Evolutionary conservation across 1,140 invertebrate species (phyloP).

Genomic region (Drosophila yakuba): DNA sequence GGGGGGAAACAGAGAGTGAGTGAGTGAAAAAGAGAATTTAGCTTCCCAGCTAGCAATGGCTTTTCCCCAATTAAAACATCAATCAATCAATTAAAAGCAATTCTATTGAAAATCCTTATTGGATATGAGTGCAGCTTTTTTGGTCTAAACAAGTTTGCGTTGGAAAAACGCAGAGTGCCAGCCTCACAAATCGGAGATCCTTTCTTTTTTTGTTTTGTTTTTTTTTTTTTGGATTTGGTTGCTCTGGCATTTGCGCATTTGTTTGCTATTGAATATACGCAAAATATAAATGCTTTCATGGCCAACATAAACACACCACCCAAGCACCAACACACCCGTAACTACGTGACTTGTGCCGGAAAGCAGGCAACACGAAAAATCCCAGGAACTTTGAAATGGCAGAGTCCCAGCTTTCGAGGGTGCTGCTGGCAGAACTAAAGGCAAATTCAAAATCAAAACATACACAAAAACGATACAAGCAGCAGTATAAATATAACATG

Average conservation of each 20-base stretch:
- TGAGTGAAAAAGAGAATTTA: slow-evolving; percentile 10
- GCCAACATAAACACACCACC: slow-evolving; percentile 28
- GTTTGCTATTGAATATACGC: slow-evolving; percentile 61
- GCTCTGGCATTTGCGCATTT: slow-evolving; percentile 53
- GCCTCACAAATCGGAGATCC: slow-evolving; percentile 11
- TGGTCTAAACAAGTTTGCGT: slow-evolving; percentile 69
- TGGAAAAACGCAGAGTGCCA: slow-evolving; percentile 13
- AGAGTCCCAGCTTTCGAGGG: slow-evolving; percentile 5
- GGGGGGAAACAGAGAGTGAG: slow-evolving; percentile 2
- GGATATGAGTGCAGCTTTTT: slow-evolving; percentile 66
- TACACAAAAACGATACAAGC: slow-evolving; percentile 67
- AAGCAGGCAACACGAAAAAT: slow-evolving; percentile 65
- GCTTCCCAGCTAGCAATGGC: slow-evolving; percentile 52
- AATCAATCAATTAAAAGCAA: slow-evolving; percentile 83
- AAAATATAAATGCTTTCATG: slow-evolving; percentile 74
- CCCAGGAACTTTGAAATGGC: slow-evolving; percentile 62
- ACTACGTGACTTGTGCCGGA: slow-evolving; percentile 72
- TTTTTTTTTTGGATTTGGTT: slow-evolving; percentile 32
- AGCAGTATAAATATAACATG: slow-evolving; percentile 62
- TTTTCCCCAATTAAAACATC: slow-evolving; percentile 83
- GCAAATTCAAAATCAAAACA: slow-evolving; percentile 77
- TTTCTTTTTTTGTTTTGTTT: slow-evolving; percentile 35
- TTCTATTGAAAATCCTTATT: slow-evolving; percentile 73
- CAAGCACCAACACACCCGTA: slow-evolving; percentile 1
- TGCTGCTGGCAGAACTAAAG: slow-evolving; percentile 6